phyloP scores from a whole-genome alignment of 2,113 vertebrate species.

The Channa argus region DNA sequence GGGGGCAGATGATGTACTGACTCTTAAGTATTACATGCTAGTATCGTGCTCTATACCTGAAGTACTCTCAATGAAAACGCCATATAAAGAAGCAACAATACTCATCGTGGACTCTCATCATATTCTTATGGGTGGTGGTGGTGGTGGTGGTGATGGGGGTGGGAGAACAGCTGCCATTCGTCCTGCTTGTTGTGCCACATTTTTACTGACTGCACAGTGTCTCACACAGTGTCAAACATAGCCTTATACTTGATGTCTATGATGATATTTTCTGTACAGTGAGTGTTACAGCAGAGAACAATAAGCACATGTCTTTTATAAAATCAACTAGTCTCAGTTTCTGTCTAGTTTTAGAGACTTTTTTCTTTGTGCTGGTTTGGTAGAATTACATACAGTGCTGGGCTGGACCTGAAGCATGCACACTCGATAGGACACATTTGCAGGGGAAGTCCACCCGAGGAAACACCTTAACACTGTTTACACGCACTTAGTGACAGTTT shows the following conservation, averaged over 20 bases:
- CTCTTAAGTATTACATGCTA: constrained; percentile 45
- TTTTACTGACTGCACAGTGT: constrained; percentile 46
- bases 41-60: constrained; percentile 48
- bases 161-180: constrained; percentile 39
- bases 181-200: constrained; percentile 64
- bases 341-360: constrained; percentile 56
- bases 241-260: constrained; percentile 61
- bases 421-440: constrained; percentile 36
- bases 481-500: not conserved
- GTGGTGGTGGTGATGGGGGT: not conserved
- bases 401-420: constrained; percentile 77
- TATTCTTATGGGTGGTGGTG: constrained; percentile 15
- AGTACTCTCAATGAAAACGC: constrained; percentile 28
- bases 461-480: constrained; percentile 26
- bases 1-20: constrained; percentile 26
- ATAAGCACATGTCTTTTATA: constrained; percentile 52
- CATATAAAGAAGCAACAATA: constrained; percentile 6
- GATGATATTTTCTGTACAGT: constrained; percentile 65
- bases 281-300: constrained; percentile 46
- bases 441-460: constrained; percentile 58
- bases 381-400: constrained; percentile 49
- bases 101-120: constrained; percentile 10
- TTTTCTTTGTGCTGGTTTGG: constrained; percentile 54
- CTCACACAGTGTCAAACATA: constrained; percentile 28
- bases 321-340: constrained; percentile 30